Conservation (phyloP, 1,140 invertebrate genomes). For the Phthorimaea operculella region DNA sequence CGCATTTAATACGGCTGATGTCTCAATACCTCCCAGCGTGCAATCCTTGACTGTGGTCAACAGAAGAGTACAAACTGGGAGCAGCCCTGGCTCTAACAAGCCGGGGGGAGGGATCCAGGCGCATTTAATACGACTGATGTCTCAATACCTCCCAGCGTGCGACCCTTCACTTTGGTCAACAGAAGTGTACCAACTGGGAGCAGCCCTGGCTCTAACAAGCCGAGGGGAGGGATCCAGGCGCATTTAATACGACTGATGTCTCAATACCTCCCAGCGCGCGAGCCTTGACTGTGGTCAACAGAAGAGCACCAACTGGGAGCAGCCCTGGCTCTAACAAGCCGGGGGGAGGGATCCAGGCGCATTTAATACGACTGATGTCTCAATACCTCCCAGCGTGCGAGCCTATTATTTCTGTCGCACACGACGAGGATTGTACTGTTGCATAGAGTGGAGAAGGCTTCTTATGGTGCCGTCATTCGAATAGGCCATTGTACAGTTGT, state of each 20-base stretch:
- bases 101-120: constrained; percentile 21
- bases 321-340: too few species aligned
- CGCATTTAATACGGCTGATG: constrained; percentile 57
- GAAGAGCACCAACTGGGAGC: too few species aligned
- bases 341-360: constrained; percentile 2
- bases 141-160: constrained; percentile 68
- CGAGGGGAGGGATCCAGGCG: constrained; percentile 22
- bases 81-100: too few species aligned
- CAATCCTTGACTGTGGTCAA: too few species aligned
- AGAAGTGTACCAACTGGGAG: too few species aligned
- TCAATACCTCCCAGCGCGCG: constrained; percentile 67
- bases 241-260: constrained; percentile 62
- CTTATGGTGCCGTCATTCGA: too few species aligned
- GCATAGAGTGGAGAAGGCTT: constrained; percentile 27
- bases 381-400: constrained; percentile 67
- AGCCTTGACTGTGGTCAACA: constrained; percentile 40
- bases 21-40: constrained; percentile 68
- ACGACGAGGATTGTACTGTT: constrained; percentile 36
- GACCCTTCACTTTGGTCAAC: too few species aligned
- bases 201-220: too few species aligned
- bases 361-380: constrained; percentile 64
- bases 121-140: constrained; percentile 60
- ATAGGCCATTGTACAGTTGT: too few species aligned
- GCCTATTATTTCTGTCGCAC: constrained; percentile 65
- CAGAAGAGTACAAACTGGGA: too few species aligned